Evolutionary conservation across 2,113 vertebrate species (phyloP), one percentile per base, ranked within the genome.

Genomic region (Sorex araneus): DNA sequence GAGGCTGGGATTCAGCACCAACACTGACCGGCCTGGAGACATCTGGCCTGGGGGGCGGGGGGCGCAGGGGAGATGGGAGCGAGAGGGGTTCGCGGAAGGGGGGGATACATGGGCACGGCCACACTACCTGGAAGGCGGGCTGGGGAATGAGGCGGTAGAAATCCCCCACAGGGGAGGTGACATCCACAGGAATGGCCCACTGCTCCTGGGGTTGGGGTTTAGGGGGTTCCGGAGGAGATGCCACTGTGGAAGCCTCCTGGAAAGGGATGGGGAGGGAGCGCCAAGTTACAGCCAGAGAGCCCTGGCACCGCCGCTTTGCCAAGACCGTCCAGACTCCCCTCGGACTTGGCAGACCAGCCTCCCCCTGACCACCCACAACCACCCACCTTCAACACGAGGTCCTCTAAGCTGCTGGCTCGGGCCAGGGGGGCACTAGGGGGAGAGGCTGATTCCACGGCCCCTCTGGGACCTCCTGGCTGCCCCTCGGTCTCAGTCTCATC

Each of bases 131-230:
- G 94, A 99, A 99, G n/a, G 99, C 99, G 3, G 98, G 99, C 85
- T 99, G 97, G 12, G 99, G 99, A 79, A 99, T 98, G 19, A 98
- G 98, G 89, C 99, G 98, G 92, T 99, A 98, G 97, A 99, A 99
- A 92, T 99, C 98, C 6, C 97, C 97, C 27, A 99, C 99, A 3
- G 99, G 98, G 12, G 98, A 97, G 36, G 94, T 97, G 89, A 99
- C 97, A 54, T 99, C 97, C 60, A 99, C 98, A 0, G 98, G 98
- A n/a, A 99, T 92, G 2, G 99, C 99, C 99, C 99, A 99, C 88
- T 98, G 99, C 94, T 98, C 98, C 90, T 95, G 98, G 64, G 95
- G 73, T 3, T 19, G 74, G 36, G 94, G 78, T 40, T 92, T 90
- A 43, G 87, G 76, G 30, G 94, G 84, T n/a, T 92, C 94, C 18